A percentile compares a stretch with the other conserved stretches of the same genome.
phyloP scores from a whole-genome alignment of 2,888 invertebrate species.

The Cephus nigrinus region DNA sequence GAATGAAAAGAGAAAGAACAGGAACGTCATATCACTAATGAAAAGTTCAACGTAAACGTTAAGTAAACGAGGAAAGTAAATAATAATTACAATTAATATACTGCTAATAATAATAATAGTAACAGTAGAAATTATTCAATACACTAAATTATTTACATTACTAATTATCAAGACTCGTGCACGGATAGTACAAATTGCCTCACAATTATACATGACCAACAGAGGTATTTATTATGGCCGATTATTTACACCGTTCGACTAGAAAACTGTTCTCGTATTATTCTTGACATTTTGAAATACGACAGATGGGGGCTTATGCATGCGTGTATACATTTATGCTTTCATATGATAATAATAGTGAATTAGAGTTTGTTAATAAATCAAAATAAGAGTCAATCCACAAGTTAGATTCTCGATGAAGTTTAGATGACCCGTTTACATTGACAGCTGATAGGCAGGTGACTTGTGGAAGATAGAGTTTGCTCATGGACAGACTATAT shows the following conservation, averaged over 20 bases:
- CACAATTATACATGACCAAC: conserved; percentile 2
- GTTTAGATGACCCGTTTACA: background rate
- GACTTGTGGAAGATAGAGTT: no score
- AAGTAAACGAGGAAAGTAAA: no score
- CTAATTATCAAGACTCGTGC: background rate
- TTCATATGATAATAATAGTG: no score
- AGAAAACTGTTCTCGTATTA: conserved; percentile 11
- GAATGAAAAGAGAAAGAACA: background rate
- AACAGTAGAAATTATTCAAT: background rate
- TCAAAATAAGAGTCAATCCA: no score
- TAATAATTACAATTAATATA: no score
- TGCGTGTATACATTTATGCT: background rate
- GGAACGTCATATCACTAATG: background rate
- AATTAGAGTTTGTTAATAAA: no score
- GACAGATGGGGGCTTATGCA: background rate
- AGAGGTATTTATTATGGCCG: conserved; percentile 12
- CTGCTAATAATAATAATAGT: no score
- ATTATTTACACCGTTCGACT: conserved; percentile 23
- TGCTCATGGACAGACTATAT: no score
- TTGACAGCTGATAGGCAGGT: background rate
- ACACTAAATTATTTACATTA: conserved; percentile 6
- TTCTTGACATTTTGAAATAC: background rate
- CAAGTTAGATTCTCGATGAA: no score
- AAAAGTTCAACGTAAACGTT: no score
- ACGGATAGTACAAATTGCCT: background rate